Evolutionary conservation across 2,113 vertebrate species (phyloP).

Genomic region (Pygathrix nemaeus): DNA sequence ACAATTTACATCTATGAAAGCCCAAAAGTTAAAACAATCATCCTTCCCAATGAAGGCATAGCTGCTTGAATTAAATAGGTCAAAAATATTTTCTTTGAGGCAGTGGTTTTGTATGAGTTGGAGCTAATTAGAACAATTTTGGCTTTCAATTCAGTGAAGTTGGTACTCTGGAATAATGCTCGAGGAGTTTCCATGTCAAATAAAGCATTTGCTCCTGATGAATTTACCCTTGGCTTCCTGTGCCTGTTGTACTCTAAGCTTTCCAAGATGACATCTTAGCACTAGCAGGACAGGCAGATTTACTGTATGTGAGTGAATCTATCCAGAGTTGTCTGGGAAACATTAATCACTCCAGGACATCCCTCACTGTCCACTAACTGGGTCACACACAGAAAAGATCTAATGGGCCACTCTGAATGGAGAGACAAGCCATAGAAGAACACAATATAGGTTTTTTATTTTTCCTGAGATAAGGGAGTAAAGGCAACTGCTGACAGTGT

Average conservation of each 20-base stretch:
- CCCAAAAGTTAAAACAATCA: constrained; percentile 20
- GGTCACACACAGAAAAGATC: neutral
- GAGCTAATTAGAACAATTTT: constrained; percentile 58
- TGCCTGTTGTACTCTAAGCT: neutral
- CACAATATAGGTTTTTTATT: no score
- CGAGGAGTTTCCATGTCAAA: constrained; percentile 68
- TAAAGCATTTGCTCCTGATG: constrained; percentile 39
- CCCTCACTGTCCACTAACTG: neutral
- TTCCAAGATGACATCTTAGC: constrained; percentile 34
- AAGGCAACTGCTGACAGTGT: neutral
- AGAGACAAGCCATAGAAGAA: neutral
- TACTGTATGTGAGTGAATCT: constrained; percentile 10
- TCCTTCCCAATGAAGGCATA: neutral
- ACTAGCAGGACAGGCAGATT: constrained; percentile 18
- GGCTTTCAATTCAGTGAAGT: constrained; percentile 42
- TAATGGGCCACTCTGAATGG: neutral
- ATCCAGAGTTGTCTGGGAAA: neutral
- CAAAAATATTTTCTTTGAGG: constrained; percentile 35
- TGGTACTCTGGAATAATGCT: constrained; percentile 57
- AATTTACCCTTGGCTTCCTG: constrained; percentile 52
- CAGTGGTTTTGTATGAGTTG: constrained; percentile 52
- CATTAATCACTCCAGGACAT: constrained; percentile 14
- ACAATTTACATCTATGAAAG: neutral
- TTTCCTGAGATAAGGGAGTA: neutral
- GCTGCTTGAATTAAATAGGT: constrained; percentile 35